A percentile compares a stretch with the other conserved stretches of the same genome.
These are phyloP conservation scores for Watsonalla binaria DNA, from an alignment of 2,888 invertebrate genomes.

Conservation along the genomic window DNA sequence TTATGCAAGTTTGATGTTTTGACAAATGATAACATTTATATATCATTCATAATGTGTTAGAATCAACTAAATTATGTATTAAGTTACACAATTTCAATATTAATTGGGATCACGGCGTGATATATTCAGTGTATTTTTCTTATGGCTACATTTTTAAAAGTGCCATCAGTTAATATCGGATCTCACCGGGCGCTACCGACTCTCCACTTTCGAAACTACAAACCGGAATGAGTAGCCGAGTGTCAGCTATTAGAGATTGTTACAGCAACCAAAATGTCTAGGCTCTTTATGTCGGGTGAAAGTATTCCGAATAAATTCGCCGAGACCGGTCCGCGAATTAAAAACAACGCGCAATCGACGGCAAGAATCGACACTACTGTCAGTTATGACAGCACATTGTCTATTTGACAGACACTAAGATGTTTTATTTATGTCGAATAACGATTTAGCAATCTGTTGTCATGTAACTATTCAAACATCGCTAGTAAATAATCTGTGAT, in stretches of 20 bases:
- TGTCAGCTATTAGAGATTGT: conserved; percentile 28
- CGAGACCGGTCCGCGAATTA: conserved; percentile 33
- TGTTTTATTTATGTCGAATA: neutral
- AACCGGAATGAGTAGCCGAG: conserved; percentile 46
- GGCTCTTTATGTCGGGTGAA: conserved; percentile 31
- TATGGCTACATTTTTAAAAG: conserved; percentile 26
- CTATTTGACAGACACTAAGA: conserved; percentile 11
- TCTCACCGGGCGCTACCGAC: conserved; percentile 17
- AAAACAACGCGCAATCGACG: conserved; percentile 15
- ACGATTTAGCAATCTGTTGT: conserved; percentile 5
- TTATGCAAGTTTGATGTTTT: conserved; percentile 3
- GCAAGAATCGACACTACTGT: conserved; percentile 19
- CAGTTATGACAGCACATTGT: conserved; percentile 15
- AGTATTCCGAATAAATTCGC: conserved; percentile 31
- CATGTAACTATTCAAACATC: neutral
- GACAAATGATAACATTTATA: conserved; percentile 18
- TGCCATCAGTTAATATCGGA: conserved; percentile 44
- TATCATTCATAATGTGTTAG: conserved; percentile 1
- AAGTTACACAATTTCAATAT: conserved; percentile 13
- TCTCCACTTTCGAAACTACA: conserved; percentile 56
- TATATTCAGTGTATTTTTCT: conserved; percentile 15
- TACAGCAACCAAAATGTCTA: conserved; percentile 21
- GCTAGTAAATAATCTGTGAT: neutral
- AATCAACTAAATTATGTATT: neutral
- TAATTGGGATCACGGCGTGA: conserved; percentile 11